Evolutionary conservation across 2,113 vertebrate species (phyloP).

Genomic region (Xerus inauris): DNA sequence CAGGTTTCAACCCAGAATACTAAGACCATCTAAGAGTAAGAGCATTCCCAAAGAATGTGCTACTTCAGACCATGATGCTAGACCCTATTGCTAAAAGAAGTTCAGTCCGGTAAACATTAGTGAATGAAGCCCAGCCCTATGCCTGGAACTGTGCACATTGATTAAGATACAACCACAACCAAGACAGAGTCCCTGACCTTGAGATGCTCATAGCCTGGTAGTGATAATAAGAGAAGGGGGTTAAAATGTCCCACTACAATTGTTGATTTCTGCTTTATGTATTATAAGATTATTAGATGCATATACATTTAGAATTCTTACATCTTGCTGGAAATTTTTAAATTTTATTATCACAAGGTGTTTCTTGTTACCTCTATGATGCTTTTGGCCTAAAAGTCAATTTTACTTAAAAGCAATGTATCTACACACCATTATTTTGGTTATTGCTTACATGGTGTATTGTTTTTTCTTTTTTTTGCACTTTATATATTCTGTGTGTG

Average conservation of each 20-base stretch:
- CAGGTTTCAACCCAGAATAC: background rate
- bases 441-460: background rate
- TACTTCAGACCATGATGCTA: background rate
- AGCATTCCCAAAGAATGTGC: background rate
- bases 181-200: background rate
- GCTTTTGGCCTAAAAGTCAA: background rate
- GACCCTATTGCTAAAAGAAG: background rate
- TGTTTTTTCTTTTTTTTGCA: conserved; percentile 14
- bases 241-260: background rate
- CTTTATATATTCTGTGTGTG: background rate
- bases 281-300: background rate
- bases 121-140: background rate
- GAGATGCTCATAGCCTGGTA: background rate
- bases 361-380: background rate
- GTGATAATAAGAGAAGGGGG: background rate
- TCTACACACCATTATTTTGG: background rate
- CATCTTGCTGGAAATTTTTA: background rate
- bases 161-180: background rate
- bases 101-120: background rate
- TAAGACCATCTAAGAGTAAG: background rate
- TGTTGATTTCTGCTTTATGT: background rate
- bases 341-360: background rate
- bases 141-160: background rate
- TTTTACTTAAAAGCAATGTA: conserved; percentile 31
- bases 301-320: conserved; percentile 1